Evolutionary conservation across 2,113 vertebrate species (phyloP).

Genomic region (Mixornis gularis): DNA sequence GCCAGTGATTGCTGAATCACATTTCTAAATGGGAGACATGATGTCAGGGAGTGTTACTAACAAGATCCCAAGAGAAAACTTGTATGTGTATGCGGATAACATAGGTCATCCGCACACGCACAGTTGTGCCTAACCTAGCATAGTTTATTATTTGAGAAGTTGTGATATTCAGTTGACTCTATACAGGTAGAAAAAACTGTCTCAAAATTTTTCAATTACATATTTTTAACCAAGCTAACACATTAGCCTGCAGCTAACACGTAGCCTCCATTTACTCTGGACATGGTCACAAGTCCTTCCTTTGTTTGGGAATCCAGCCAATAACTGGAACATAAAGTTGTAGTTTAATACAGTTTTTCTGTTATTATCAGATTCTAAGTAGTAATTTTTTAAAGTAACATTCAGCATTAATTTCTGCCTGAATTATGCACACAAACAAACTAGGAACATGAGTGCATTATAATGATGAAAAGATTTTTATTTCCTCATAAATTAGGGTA

Average conservation of each 20-base stretch:
- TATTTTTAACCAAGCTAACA: not conserved
- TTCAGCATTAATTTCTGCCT: not conserved
- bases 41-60: not conserved
- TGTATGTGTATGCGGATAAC: not conserved
- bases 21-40: not conserved
- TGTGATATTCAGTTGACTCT: not conserved
- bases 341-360: not conserved
- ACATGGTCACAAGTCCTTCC: not conserved
- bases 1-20: not conserved
- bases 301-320: not conserved
- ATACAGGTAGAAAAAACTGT: not conserved
- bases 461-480: not conserved
- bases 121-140: not conserved
- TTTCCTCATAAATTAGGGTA: not conserved
- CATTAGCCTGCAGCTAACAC: not conserved
- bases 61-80: not conserved
- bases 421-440: not conserved
- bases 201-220: not conserved
- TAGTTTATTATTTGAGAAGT: not conserved
- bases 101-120: not conserved
- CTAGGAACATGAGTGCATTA: not conserved
- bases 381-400: not conserved
- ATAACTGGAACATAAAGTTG: not conserved
- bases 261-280: not conserved
- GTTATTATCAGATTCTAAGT: not conserved